phyloP scores from a whole-genome alignment of 2,888 invertebrate species.

The Hyles lineata region DNA sequence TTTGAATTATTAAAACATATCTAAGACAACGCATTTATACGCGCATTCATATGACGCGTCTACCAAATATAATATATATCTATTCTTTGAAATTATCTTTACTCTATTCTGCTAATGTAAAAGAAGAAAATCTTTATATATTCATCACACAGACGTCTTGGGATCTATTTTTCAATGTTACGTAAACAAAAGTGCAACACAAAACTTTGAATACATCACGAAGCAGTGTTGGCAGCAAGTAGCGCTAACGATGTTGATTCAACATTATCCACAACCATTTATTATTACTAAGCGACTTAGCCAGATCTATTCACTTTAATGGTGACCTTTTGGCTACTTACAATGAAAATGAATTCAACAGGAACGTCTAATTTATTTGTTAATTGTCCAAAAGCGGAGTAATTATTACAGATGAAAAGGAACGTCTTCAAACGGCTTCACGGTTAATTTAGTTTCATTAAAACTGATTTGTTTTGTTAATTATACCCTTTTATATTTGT shows the following conservation, averaged over 20 bases:
- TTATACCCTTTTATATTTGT: neutral
- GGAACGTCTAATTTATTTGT: constrained; percentile 25
- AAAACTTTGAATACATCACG: constrained; percentile 4
- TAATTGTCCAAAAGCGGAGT: constrained; percentile 27
- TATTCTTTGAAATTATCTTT: too few relatives aligned
- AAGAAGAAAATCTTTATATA: neutral
- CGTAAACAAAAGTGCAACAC: neutral
- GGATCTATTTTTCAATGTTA: neutral
- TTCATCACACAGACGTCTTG: constrained; percentile 25
- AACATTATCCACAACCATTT: constrained; percentile 43
- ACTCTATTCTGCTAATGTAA: too few relatives aligned
- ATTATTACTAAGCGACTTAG: constrained; percentile 44
- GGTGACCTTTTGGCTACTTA: constrained; percentile 40
- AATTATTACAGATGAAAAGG: constrained; percentile 24
- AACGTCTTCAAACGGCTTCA: neutral
- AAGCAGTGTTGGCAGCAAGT: constrained; percentile 13
- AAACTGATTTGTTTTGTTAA: constrained; percentile 11
- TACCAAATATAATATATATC: too few relatives aligned
- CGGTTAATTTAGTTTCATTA: constrained; percentile 19
- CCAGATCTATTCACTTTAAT: constrained; percentile 43
- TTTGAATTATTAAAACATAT: too few relatives aligned
- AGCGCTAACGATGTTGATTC: constrained; percentile 45
- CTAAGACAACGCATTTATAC: too few relatives aligned
- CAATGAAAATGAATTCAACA: constrained; percentile 36
- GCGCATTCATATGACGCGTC: too few relatives aligned